phyloP scores from a whole-genome alignment of 2,797 vertebrate genomes.

The Danio jaintianensis region DNA sequence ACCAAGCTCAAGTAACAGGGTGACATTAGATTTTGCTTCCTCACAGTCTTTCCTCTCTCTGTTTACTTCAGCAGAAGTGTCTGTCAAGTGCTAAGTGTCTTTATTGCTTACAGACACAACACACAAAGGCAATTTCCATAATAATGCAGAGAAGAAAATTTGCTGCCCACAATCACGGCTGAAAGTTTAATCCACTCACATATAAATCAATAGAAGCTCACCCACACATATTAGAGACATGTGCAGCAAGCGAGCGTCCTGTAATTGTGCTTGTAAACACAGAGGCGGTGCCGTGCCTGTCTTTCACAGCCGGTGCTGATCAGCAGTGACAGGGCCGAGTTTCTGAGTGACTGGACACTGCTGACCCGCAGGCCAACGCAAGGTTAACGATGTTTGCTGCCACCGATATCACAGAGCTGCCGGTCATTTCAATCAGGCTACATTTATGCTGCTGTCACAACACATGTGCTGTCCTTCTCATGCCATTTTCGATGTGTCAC shows the following conservation, averaged over 20 bases:
- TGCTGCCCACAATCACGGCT: slow-evolving; percentile 7
- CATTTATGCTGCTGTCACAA: slow-evolving; percentile 42
- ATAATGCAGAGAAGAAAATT: not conserved
- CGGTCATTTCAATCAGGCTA: slow-evolving; percentile 63
- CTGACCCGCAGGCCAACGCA: slow-evolving; percentile 61
- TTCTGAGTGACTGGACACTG: slow-evolving; percentile 66
- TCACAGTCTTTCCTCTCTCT: not conserved
- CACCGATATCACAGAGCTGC: slow-evolving; percentile 52
- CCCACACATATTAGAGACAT: slow-evolving; percentile 38
- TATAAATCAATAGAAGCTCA: slow-evolving; percentile 19
- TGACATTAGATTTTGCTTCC: not conserved
- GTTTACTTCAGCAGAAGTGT: slow-evolving; percentile 13
- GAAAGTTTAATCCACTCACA: slow-evolving; percentile 36
- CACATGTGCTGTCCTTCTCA: slow-evolving; percentile 28
- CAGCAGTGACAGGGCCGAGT: slow-evolving; percentile 68
- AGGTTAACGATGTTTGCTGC: slow-evolving; percentile 51
- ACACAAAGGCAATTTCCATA: slow-evolving; percentile 18
- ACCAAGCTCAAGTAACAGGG: not conserved
- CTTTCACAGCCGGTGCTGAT: slow-evolving; percentile 63
- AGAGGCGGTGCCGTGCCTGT: slow-evolving; percentile 36
- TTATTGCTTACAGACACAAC: slow-evolving; percentile 27
- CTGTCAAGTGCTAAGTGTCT: not conserved
- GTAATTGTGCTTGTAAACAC: slow-evolving; percentile 41
- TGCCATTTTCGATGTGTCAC: slow-evolving; percentile 24
- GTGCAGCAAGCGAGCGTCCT: not conserved